Evolutionary conservation across 2,113 vertebrate species (phyloP).

Genomic region (Siniperca chuatsi): DNA sequence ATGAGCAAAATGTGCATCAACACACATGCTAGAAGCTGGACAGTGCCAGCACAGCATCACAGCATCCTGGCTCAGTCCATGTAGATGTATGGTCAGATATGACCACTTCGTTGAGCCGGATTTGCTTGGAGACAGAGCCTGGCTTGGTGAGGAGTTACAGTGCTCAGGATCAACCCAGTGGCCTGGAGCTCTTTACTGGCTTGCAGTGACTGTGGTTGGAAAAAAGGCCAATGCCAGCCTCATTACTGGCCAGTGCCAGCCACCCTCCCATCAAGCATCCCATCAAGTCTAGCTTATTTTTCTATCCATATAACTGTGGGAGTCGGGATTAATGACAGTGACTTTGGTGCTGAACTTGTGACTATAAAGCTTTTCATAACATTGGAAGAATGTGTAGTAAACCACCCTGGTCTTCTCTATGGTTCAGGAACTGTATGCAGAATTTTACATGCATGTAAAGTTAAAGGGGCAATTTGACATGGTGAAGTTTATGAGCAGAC

Average conservation of each 20-base stretch:
- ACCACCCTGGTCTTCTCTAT: conserved; percentile 31
- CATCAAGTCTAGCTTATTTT: conserved; percentile 54
- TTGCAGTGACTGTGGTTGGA: conserved; percentile 68
- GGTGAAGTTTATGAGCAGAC: conserved; percentile 35
- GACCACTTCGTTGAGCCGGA: conserved; percentile 23
- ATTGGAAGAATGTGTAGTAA: conserved; percentile 26
- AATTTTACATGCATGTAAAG: conserved; percentile 54
- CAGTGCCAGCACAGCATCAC: background rate
- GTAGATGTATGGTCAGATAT: conserved; percentile 9
- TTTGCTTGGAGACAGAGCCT: conserved; percentile 19
- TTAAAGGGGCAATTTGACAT: conserved; percentile 63
- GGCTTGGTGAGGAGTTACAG: conserved; percentile 33
- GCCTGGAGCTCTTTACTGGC: conserved; percentile 52
- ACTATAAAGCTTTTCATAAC: conserved; percentile 35
- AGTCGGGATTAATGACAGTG: conserved; percentile 40
- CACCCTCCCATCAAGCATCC: conserved; percentile 46
- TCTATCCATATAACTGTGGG: conserved; percentile 26
- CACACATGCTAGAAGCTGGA: background rate
- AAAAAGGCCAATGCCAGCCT: conserved; percentile 58
- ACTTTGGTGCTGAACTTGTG: conserved; percentile 43
- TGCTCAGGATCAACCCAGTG: conserved; percentile 40
- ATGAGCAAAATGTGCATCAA: background rate
- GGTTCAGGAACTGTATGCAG: conserved; percentile 30
- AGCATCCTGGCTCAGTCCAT: conserved; percentile 3
- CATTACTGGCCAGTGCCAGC: conserved; percentile 55